Conservation (phyloP, 2,113 vertebrate species). For the Phrynosoma platyrhinos region DNA sequence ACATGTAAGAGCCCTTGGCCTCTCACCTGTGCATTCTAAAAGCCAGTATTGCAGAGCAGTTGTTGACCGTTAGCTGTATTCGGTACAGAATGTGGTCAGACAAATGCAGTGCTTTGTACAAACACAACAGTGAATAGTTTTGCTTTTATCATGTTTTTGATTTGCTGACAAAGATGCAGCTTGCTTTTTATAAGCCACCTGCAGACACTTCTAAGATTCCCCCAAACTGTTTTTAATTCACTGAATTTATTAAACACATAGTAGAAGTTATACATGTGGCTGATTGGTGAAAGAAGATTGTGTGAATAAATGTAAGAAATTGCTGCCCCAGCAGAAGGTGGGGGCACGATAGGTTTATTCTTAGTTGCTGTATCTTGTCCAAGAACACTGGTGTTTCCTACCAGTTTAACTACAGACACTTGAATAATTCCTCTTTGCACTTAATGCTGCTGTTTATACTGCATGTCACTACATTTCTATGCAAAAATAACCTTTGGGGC, state of each 20-base stretch:
- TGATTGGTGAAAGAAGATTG: slow-evolving; percentile 59
- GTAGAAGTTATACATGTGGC: slow-evolving; percentile 70
- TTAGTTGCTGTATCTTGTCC: slow-evolving; percentile 47
- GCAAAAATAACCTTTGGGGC: slow-evolving; percentile 82
- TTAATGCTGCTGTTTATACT: slow-evolving; percentile 80
- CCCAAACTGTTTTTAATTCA: slow-evolving; percentile 63
- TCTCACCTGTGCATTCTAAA: slow-evolving; percentile 26
- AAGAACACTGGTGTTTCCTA: slow-evolving; percentile 76
- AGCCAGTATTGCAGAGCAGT: slow-evolving; percentile 39
- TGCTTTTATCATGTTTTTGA: slow-evolving; percentile 64
- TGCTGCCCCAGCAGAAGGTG: slow-evolving; percentile 54
- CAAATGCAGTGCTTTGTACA: slow-evolving; percentile 54
- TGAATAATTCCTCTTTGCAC: slow-evolving; percentile 88
- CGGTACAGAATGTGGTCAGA: background rate
- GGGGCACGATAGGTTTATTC: slow-evolving; percentile 49
- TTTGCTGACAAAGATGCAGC: slow-evolving; percentile 46
- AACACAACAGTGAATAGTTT: slow-evolving; percentile 41
- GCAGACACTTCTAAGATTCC: slow-evolving; percentile 44
- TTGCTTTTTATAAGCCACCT: slow-evolving; percentile 65
- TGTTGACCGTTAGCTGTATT: slow-evolving; percentile 39
- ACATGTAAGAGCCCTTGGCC: background rate
- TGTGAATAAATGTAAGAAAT: slow-evolving; percentile 53
- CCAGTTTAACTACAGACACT: slow-evolving; percentile 83
- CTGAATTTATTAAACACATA: slow-evolving; percentile 61
- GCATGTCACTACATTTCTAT: slow-evolving; percentile 93